Conservation (phyloP, 2,113 vertebrate species). For the Cygnus atratus region DNA sequence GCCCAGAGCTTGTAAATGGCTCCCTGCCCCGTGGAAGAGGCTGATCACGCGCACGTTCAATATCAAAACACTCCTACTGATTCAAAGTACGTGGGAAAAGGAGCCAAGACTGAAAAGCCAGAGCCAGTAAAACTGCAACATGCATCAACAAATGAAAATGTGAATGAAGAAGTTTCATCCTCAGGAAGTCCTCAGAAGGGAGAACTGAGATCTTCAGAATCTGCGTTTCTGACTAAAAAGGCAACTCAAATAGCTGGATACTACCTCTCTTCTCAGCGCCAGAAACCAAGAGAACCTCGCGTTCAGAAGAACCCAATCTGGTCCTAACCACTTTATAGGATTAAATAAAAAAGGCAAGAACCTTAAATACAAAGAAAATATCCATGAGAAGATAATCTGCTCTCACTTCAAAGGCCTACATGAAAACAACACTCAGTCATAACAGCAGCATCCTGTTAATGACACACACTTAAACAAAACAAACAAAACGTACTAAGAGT, state of each 20-base stretch:
- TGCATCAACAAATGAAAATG: constrained; percentile 7
- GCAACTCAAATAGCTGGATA: neutral
- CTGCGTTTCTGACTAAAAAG: neutral
- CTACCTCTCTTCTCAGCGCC: neutral
- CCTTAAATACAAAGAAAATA: neutral
- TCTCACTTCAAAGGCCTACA: neutral
- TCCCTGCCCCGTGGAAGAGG: neutral
- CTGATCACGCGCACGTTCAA: neutral
- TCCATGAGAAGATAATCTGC: neutral
- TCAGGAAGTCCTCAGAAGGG: neutral
- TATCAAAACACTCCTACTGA: constrained; percentile 28
- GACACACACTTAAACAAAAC: neutral
- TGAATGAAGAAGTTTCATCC: constrained; percentile 10
- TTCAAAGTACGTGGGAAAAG: neutral
- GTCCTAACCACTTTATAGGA: neutral
- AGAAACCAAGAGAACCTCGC: neutral
- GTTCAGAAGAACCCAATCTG: neutral
- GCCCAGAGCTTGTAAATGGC: neutral
- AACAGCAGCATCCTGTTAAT: neutral
- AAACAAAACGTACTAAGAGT: neutral
- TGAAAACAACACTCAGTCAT: neutral
- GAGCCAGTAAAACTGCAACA: neutral
- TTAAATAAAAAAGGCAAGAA: neutral
- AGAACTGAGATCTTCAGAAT: neutral
- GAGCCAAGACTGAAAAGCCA: neutral